Evolutionary conservation across 2,888 invertebrate genomes (phyloP), one percentile per base, ranked within the genome.

Genomic region (Drosophila melanosoma): DNA sequence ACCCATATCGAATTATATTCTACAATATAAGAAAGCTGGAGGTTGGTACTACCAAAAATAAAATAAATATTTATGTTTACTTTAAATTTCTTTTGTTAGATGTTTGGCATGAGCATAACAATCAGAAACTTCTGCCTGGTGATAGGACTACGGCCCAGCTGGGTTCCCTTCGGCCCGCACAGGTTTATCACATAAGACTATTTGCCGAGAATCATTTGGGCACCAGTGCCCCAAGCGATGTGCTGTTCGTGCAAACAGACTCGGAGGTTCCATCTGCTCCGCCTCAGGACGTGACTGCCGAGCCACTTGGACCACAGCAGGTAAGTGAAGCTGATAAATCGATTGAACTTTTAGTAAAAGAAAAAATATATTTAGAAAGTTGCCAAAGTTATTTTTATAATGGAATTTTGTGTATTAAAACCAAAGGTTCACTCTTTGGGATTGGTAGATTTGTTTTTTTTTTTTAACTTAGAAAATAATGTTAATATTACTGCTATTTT

Each of bases 241-340:
- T 94, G 79, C 92, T 94, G 71, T 93, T 94, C 81, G 94, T 94
- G 2, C 94, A 94, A 89, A 94, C 94, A 0, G 94, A 94, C 56
- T 93, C 94, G 0, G 94, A 94, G 94, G 95, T 95, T 0, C 97
- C 97, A 0, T 95, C 96, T 20, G 96, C 96, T 48, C 95, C 96
- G 0, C 96, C 96, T 0, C 94, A 94, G 32, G 95, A 95, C 84
- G 95, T 97, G 29, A 94, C 94, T 57, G 95, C 95, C 20, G 95
- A 95, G 40, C 94, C 96, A 0, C 94, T 95, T 15, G 96, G 95
- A 1, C 95, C 96, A 0, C 96, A 96, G 69, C 95, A 96, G 66
- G 82, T 77, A 36, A 53, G 42, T 54, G 10, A 2, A 29, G 7
- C 12, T 45, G 3, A 20, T 20, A 20, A 45, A 12, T 1, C 7